Percentiles rank a stretch among this genome's conserved stretches.
Conservation (phyloP, 2,113 vertebrate genomes). For the Zootoca vivipara region DNA sequence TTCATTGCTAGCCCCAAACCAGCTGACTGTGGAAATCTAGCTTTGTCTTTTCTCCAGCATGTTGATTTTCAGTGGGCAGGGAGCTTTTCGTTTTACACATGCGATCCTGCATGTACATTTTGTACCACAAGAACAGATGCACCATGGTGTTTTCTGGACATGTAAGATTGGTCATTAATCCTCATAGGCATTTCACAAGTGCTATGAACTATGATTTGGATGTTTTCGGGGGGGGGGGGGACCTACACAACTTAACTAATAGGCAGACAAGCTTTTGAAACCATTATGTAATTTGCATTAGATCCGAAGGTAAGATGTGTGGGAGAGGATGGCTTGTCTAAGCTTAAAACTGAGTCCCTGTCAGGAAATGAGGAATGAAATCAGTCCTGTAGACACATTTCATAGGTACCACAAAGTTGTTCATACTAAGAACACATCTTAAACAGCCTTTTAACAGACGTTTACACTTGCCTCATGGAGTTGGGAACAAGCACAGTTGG, state of each 20-base stretch:
- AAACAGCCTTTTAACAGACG: not conserved
- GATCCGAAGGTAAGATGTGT: constrained; percentile 29
- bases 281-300: constrained; percentile 35
- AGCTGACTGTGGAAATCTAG: not conserved
- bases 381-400: constrained; percentile 5
- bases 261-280: not conserved
- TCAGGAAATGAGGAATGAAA: constrained; percentile 2
- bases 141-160: not conserved
- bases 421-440: constrained; percentile 2
- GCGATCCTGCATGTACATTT: not conserved
- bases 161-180: not conserved
- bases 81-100: not conserved
- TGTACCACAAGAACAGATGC: not conserved
- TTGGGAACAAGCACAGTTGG: no score
- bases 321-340: not conserved
- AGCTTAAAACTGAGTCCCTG: not conserved
- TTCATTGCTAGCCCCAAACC: not conserved
- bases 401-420: constrained; percentile 30
- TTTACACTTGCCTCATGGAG: not conserved
- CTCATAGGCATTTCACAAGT: not conserved
- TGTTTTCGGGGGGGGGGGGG: no score
- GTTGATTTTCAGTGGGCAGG: not conserved
- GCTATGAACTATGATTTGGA: not conserved
- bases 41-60: not conserved
- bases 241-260: rapidly evolving